Percentiles rank a stretch among this genome's conserved stretches.
Evolutionary conservation across 1,140 invertebrate species (phyloP).

Genomic region (Hylaeus anthracinus): DNA sequence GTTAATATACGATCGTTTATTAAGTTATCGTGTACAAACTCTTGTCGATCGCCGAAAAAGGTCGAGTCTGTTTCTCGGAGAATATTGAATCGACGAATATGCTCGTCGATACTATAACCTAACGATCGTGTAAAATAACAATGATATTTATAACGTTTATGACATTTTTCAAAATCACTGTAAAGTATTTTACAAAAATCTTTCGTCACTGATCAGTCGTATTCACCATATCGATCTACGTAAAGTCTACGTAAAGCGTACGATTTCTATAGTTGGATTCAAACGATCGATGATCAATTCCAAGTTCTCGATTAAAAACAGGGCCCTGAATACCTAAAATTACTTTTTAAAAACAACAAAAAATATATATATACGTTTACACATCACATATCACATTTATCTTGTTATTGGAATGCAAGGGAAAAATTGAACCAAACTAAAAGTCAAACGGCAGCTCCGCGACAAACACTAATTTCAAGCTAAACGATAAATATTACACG

Average conservation of each 20-base stretch:
- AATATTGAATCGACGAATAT: neutral
- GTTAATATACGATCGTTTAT: slow-evolving; percentile 33
- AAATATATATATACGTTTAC: neutral
- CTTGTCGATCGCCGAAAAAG: neutral
- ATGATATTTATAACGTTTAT: neutral
- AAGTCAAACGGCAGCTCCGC: neutral
- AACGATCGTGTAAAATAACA: slow-evolving; percentile 9
- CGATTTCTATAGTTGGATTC: neutral
- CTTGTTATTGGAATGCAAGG: neutral
- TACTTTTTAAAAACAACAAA: neutral
- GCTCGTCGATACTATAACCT: neutral
- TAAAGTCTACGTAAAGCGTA: neutral
- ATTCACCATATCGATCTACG: neutral
- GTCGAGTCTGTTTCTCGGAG: neutral
- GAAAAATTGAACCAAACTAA: neutral
- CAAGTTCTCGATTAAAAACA: neutral
- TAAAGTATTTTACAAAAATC: neutral
- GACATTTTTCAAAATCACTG: neutral
- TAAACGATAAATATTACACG: neutral
- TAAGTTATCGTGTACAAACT: slow-evolving; percentile 17
- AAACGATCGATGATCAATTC: too few relatives aligned
- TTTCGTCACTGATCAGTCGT: neutral
- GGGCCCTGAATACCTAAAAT: neutral
- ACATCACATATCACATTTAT: neutral
- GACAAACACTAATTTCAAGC: too few relatives aligned